A percentile compares a stretch with the other conserved stretches of the same genome.
Evolutionary conservation across 2,113 vertebrate genomes (phyloP).

Genomic region (Corythaeola cristata): DNA sequence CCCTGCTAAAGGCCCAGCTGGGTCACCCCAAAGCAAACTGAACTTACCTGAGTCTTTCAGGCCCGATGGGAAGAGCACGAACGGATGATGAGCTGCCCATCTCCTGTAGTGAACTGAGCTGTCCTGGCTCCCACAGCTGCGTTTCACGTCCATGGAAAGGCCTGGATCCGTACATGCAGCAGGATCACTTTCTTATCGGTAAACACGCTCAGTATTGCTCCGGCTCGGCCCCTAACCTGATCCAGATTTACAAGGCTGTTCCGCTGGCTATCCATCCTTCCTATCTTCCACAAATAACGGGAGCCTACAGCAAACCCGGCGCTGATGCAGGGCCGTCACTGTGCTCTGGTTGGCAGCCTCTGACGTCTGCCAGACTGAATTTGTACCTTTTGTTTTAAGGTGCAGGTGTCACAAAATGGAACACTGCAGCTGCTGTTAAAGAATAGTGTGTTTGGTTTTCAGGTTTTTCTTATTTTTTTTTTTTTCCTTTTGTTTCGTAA

Average conservation of each 20-base stretch:
- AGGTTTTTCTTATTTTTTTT: not conserved
- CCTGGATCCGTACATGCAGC: not conserved
- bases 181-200: not conserved
- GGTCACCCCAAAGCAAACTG: not conserved
- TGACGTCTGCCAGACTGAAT: not conserved
- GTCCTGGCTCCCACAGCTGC: not conserved
- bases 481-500: not conserved
- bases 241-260: not conserved
- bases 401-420: not conserved
- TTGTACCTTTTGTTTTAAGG: not conserved
- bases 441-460: not conserved
- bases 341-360: not conserved
- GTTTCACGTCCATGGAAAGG: not conserved
- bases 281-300: not conserved
- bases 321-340: not conserved
- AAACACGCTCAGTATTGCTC: not conserved
- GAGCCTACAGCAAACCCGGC: not conserved
- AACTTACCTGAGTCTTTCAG: not conserved
- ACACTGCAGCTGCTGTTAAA: not conserved
- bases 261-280: not conserved
- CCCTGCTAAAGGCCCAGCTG: not conserved
- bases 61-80: not conserved
- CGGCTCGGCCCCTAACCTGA: not conserved
- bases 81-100: not conserved
- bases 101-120: not conserved